These are phyloP conservation scores for Leiothrix lutea DNA, from an alignment of 2,113 vertebrate genomes.

Conservation along the genomic window DNA sequence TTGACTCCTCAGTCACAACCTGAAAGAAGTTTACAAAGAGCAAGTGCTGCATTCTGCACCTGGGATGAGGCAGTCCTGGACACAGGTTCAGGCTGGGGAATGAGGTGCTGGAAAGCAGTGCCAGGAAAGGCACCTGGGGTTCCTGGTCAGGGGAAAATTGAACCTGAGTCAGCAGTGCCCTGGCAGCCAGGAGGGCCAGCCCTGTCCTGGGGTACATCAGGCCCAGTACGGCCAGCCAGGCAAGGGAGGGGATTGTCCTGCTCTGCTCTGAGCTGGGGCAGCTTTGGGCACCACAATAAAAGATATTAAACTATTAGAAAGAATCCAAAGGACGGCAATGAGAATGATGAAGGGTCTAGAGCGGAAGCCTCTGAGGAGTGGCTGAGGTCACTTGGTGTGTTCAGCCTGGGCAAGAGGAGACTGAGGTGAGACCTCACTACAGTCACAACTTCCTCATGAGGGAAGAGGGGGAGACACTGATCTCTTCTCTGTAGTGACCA, in stretches of 20 bases:
- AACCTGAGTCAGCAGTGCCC: neutral
- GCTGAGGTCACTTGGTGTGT: neutral
- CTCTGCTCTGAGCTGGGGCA: neutral
- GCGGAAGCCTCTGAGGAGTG: accelerated
- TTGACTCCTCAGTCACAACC: neutral
- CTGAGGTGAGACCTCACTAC: neutral
- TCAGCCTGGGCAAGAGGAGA: neutral
- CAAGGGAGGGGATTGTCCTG: neutral
- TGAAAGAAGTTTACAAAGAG: neutral
- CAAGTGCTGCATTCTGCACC: neutral
- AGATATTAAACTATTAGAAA: neutral
- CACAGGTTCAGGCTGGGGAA: neutral
- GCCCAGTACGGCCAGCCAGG: accelerated
- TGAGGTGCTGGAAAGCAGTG: neutral
- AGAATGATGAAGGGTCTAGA: neutral
- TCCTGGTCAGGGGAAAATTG: accelerated
- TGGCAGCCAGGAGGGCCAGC: neutral
- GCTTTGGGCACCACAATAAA: neutral
- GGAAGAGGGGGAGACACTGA: neutral
- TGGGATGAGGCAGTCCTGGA: no score
- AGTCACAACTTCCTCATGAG: accelerated
- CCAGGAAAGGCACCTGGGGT: neutral
- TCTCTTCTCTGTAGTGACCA: neutral
- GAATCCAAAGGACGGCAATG: neutral
- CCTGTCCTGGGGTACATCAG: accelerated